Conservation (phyloP, 2,113 vertebrate genomes). For the Toxotes chatareus region DNA sequence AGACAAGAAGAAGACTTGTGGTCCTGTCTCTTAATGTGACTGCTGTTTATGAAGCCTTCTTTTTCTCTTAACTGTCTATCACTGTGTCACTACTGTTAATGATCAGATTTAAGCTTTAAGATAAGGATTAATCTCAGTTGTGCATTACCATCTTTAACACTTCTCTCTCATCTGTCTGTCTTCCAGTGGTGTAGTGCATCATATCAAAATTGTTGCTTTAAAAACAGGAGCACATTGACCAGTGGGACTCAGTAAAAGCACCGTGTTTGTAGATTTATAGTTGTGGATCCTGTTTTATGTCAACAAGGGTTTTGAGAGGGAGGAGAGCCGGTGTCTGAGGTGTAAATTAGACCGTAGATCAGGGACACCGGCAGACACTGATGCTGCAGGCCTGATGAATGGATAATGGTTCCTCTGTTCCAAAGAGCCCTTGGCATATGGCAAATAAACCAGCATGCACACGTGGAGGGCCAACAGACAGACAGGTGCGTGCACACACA, state of each 20-base stretch:
- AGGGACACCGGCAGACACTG: constrained; percentile 53
- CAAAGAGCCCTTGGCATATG: constrained; percentile 65
- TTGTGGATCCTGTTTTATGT: constrained; percentile 53
- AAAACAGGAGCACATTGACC: constrained; percentile 34
- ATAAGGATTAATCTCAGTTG: constrained; percentile 23
- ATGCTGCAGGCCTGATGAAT: constrained; percentile 67
- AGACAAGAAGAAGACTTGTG: constrained; percentile 4
- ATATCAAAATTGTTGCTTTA: constrained; percentile 25
- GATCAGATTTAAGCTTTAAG: constrained; percentile 22
- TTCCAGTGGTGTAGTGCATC: constrained; percentile 9
- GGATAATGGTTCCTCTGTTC: constrained; percentile 65
- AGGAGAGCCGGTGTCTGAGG: constrained; percentile 45
- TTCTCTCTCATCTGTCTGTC: not conserved
- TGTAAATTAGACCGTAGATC: constrained; percentile 69
- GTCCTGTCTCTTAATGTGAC: constrained; percentile 16
- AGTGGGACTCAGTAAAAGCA: constrained; percentile 18
- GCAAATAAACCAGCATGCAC: constrained; percentile 62
- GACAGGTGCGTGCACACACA: constrained; percentile 41
- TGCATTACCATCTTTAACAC: not conserved
- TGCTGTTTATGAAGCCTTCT: constrained; percentile 35
- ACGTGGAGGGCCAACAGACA: constrained; percentile 49
- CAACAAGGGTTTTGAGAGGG: constrained; percentile 46
- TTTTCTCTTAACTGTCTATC: constrained; percentile 34
- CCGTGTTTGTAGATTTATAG: constrained; percentile 60
- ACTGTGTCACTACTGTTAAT: constrained; percentile 9